Conservation (phyloP, 2,888 invertebrate species). For the Ditula angustiorana region DNA sequence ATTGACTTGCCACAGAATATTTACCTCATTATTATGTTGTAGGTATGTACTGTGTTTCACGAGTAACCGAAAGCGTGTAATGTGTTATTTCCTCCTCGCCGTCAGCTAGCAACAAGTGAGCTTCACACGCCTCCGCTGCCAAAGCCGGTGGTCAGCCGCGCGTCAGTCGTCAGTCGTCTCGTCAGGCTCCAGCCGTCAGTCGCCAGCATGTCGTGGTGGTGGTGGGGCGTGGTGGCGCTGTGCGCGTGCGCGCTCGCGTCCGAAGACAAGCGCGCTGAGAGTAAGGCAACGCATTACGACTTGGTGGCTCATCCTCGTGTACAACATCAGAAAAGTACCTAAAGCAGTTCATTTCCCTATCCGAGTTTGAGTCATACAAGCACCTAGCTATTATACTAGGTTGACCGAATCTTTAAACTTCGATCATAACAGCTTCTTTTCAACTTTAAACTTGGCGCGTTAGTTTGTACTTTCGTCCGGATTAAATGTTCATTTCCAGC, state of each 20-base stretch:
- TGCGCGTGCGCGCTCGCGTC: constrained; percentile 50
- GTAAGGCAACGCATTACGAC: constrained; percentile 47
- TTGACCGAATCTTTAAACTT: too few species aligned
- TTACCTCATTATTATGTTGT: too few species aligned
- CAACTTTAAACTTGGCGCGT: too few species aligned
- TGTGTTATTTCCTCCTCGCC: not conserved
- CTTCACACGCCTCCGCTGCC: not conserved
- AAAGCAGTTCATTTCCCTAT: not conserved
- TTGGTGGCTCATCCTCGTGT: not conserved
- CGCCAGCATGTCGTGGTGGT: constrained; percentile 27
- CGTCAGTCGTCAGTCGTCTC: not conserved
- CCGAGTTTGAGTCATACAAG: too few species aligned
- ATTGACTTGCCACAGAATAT: too few species aligned
- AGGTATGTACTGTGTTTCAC: too few species aligned
- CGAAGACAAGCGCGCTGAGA: constrained; percentile 56
- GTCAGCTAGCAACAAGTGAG: not conserved
- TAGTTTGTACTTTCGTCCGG: too few species aligned
- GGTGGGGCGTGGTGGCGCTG: constrained; percentile 49
- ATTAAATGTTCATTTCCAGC: too few species aligned
- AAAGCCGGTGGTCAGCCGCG: not conserved
- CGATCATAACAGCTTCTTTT: too few species aligned
- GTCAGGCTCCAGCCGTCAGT: constrained; percentile 1
- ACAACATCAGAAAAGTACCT: not conserved
- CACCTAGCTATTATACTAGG: too few species aligned
- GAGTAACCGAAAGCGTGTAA: too few species aligned